Percentiles rank a stretch among this genome's conserved stretches.
Conservation (phyloP, 2,888 invertebrate species). For the Cryptus armator region DNA sequence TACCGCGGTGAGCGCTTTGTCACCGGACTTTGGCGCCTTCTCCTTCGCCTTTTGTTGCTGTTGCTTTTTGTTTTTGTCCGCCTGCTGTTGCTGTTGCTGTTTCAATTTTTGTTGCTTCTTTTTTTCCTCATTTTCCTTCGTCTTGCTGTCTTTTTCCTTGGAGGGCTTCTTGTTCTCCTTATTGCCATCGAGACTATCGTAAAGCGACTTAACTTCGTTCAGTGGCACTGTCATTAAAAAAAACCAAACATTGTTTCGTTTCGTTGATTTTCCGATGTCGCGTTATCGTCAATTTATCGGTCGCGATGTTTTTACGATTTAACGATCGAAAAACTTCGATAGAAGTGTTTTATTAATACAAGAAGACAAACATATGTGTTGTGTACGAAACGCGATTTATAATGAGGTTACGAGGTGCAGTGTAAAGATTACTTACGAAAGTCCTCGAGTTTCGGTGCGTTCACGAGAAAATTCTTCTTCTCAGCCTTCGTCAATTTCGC, state of each 20-base stretch:
- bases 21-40: constrained; percentile 89
- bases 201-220: constrained; percentile 89
- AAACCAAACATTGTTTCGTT: constrained; percentile 33
- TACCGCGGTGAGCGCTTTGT: constrained; percentile 88
- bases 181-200: constrained; percentile 88
- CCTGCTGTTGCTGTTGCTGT: constrained; percentile 78
- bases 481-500: constrained; percentile 87
- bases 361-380: constrained; percentile 25
- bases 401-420: constrained; percentile 30
- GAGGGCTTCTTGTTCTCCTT: constrained; percentile 87
- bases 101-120: constrained; percentile 85
- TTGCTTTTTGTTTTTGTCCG: constrained; percentile 85
- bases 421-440: constrained; percentile 87
- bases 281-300: no score
- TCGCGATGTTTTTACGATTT: no score
- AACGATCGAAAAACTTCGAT: not conserved
- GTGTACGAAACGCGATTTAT: constrained; percentile 39
- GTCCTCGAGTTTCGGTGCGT: constrained; percentile 91
- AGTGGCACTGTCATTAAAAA: constrained; percentile 87
- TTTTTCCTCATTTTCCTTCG: constrained; percentile 86
- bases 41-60: constrained; percentile 87
- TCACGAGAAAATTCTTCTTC: constrained; percentile 88
- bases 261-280: constrained; percentile 2
- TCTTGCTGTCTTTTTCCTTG: constrained; percentile 81
- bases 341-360: not conserved